Evolutionary conservation across 2,797 vertebrate genomes (phyloP).

Genomic region (Parauchenoglanis ngamensis): DNA sequence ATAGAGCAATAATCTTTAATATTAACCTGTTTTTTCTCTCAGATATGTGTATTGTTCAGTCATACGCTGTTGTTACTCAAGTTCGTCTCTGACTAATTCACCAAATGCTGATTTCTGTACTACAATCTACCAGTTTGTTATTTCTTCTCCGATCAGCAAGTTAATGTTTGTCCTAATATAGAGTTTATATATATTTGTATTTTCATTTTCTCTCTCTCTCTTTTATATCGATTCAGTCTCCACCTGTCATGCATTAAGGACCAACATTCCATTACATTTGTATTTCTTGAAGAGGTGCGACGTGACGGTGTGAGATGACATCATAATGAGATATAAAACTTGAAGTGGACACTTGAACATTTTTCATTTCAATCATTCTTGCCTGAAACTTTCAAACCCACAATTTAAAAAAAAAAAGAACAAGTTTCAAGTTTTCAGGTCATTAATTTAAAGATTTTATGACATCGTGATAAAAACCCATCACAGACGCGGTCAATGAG

Average conservation of each 20-base stretch:
- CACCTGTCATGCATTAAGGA: neutral
- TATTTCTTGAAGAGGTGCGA: constrained; percentile 14
- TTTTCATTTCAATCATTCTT: constrained; percentile 13
- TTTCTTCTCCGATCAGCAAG: constrained; percentile 21
- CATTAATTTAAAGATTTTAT: neutral
- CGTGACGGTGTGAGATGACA: constrained; percentile 35
- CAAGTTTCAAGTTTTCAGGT: neutral
- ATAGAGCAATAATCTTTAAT: constrained; percentile 93
- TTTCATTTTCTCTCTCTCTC: neutral
- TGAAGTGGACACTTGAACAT: constrained; percentile 60
- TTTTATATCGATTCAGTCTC: constrained; percentile 15
- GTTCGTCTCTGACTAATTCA: constrained; percentile 47
- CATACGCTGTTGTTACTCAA: constrained; percentile 32
- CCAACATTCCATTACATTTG: constrained; percentile 45
- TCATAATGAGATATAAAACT: constrained; percentile 51
- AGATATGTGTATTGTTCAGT: constrained; percentile 48
- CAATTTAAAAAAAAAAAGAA: neutral
- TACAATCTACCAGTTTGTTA: constrained; percentile 15
- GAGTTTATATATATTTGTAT: neutral
- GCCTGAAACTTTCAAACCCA: neutral
- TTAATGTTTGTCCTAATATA: constrained; percentile 28
- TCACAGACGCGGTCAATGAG: neutral
- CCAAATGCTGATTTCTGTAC: constrained; percentile 17
- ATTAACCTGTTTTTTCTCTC: constrained; percentile 72
- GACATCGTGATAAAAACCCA: neutral